Evolutionary conservation across 2,113 vertebrate genomes (phyloP), one percentile per base, ranked within the genome.

Genomic region (Turdus rufiventris): DNA sequence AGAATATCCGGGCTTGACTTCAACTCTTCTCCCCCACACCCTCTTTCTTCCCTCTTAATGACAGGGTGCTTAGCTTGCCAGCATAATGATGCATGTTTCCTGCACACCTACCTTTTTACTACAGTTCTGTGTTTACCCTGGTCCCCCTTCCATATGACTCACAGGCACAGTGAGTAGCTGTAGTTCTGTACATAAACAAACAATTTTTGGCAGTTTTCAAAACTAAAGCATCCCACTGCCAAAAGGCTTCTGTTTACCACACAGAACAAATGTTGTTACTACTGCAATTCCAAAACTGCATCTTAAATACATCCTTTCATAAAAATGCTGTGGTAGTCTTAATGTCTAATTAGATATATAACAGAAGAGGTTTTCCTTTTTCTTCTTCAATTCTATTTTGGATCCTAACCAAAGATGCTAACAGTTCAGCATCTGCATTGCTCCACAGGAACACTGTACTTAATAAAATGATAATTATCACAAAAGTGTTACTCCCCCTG

Each of bases 221-320:
- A 97, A 97, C 91, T 74, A 94, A 98, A 97, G 62, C 89, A 96
- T 97, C 51, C 75, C 26, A 68, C 94, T 97, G 97, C 96, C 94
- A 97, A 97, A 98, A 97, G 83, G 57, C 91, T 97, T 98, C 95
- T 98, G 93, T 98, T 98, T 97, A 98, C 95, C 85, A 97, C 91
- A 94, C 84, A 96, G 96, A 97, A 97, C 85, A 97, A 97, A 97
- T 97, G 88, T 97, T 97, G 96, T 95, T 97, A 96, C 95, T 97
- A 92, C 81, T 97, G 88, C 95, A 96, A 72, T 96, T 98, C 91
- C 85, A 95, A 95, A 97, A 96, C 95, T 63, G 65, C 26, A 48
- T 96, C 95, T 97, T 97, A 98, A 98, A 97, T 97, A 93, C 81
- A 95, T 95, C 81, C 91, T 96, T 97, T 97, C 95, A 95, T 72